Evolutionary conservation across 2,113 vertebrate species (phyloP), one percentile per base, ranked within the genome.

Genomic region (Misgurnus mizolepis): DNA sequence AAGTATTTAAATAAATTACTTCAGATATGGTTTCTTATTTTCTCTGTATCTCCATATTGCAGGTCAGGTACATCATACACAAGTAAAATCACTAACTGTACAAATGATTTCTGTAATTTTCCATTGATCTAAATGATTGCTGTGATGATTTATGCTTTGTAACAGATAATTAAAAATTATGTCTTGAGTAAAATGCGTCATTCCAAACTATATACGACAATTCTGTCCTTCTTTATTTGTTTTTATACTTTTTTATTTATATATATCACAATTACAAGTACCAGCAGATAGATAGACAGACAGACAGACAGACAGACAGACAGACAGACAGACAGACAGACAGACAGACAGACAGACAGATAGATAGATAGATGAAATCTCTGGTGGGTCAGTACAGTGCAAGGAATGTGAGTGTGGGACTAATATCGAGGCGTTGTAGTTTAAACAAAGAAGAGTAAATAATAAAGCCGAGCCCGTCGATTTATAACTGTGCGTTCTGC

Each of bases 401-500:
- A 49, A 62, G 18, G 41, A n/a, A 17, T 75, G 40, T 27, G 18
- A 49, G 45, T 62, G n/a, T 2, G 6, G 11, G 8, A 47, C 18
- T 34, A 7, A 75, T 43, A 66, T 40, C 7, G 8, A 62, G 62
- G 74, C 47, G 74, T 66, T 40, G 47, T 22, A 14, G 53, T 75
- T n/a, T 34, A 75, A 62, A 49, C 74, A 76, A 14, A 22, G n/a
- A 45, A 64, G n/a, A 66, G 74, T 53, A 76, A 76, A 76, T 49
- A 66, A 17, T 7, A 22, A 62, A 56, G 47, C n/a, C 66, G 53
- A 49, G 12, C 58, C 27, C 66, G 55, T 17, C 53, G 11, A 12
- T 12, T 12, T 11, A 41, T 41, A 67, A 41, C 47, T 47, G 41
- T 61, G 73, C 75, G 62, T 41, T 14, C 12, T 3, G 6, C 75